Evolutionary conservation across 2,113 vertebrate genomes (phyloP).

Genomic region (Sciurus niger): DNA sequence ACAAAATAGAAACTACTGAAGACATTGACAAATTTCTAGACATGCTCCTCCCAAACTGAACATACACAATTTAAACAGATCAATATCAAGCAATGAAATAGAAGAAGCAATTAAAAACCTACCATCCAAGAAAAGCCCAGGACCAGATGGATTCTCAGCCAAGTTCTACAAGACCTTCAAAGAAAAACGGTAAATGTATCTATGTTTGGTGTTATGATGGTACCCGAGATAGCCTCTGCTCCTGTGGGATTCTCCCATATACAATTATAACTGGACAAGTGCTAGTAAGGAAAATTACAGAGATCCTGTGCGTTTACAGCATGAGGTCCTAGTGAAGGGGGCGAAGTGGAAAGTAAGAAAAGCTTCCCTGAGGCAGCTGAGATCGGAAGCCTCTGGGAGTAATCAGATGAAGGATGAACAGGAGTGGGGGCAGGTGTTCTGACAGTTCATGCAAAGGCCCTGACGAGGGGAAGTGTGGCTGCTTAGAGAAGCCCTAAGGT

Average conservation of each 20-base stretch:
- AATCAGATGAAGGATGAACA: accelerated
- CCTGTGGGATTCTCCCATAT: not conserved
- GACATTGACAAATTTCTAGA: too few species aligned
- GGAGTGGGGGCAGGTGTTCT: not conserved
- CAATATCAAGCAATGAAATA: too few species aligned
- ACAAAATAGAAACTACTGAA: too few species aligned
- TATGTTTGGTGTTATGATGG: too few species aligned
- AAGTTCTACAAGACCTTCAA: too few species aligned
- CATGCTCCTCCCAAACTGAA: too few species aligned
- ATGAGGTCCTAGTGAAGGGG: not conserved
- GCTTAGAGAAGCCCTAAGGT: not conserved
- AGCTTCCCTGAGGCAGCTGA: not conserved
- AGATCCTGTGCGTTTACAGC: not conserved
- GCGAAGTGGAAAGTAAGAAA: not conserved
- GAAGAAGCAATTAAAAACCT: too few species aligned
- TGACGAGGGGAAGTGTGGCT: not conserved
- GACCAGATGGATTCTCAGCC: too few species aligned
- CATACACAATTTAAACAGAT: too few species aligned
- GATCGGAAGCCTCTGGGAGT: not conserved
- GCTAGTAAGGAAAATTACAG: not conserved
- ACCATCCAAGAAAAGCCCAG: too few species aligned
- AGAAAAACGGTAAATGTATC: too few species aligned
- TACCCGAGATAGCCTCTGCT: too few species aligned
- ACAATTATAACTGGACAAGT: not conserved
- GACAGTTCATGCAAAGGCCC: not conserved